A percentile compares a stretch with the other conserved stretches of the same genome.
These are phyloP conservation scores for Neomorphus geoffroyi DNA, from an alignment of 2,797 vertebrate genomes.

Conservation along the genomic window DNA sequence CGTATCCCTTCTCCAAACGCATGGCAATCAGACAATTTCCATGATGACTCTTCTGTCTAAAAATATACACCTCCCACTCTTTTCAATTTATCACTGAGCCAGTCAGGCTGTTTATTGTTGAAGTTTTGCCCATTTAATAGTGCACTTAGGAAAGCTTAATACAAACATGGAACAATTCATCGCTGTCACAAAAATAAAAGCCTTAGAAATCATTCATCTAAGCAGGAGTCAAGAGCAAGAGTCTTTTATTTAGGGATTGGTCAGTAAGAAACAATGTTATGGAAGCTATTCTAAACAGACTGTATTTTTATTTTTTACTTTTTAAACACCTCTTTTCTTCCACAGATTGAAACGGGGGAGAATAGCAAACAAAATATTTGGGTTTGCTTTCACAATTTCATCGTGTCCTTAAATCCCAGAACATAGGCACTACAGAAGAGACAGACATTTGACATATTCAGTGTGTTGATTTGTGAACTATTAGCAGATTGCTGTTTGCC, in stretches of 20 bases:
- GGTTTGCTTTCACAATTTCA: neutral
- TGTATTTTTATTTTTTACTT: neutral
- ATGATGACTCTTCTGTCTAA: conserved; percentile 35
- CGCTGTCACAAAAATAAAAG: conserved; percentile 26
- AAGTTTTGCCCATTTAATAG: conserved; percentile 29
- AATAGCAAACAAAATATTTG: neutral
- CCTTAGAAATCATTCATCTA: conserved; percentile 18
- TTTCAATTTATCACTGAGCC: conserved; percentile 17
- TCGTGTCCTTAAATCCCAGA: conserved; percentile 1
- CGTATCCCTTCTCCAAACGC: neutral
- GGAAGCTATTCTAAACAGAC: neutral
- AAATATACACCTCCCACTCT: neutral
- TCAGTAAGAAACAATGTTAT: conserved; percentile 28
- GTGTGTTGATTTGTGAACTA: conserved; percentile 36
- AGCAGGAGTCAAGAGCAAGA: neutral
- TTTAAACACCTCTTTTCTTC: neutral
- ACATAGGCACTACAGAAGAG: neutral
- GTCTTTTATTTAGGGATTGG: conserved; percentile 29
- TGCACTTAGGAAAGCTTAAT: conserved; percentile 46
- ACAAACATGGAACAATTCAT: conserved; percentile 16
- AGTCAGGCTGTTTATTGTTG: conserved; percentile 5
- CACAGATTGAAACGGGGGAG: neutral
- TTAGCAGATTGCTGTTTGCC: conserved; percentile 37
- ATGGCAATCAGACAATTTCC: conserved; percentile 6
- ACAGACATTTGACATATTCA: neutral